Evolutionary conservation across 2,113 vertebrate species (phyloP), one percentile per base, ranked within the genome.

Genomic region (Castor canadensis): DNA sequence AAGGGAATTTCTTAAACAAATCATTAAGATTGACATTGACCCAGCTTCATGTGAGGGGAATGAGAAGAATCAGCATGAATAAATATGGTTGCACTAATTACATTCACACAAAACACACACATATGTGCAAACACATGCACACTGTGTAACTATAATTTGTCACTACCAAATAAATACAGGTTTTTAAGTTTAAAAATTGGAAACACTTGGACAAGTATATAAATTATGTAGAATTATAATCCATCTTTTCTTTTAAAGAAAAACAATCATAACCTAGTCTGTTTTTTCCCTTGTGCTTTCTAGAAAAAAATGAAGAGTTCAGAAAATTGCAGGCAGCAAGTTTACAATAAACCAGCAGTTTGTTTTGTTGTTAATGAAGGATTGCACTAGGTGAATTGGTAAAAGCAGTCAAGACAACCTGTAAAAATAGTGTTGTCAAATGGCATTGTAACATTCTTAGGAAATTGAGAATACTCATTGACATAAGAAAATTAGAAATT

Each of bases 401-500:
- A 87, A 62, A 85, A 81, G 19, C 2, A 94, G 54, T 1, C 0
- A 12, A 87, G 81, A 69, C 32, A 84, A 15, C 79, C 62, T 45
- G n/a, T 35, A 96, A 96, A 49, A 97, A 92, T 45, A 95, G 62
- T 75, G 96, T 60, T 13, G 94, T 79, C 62, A 76, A 95, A 79
- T 9, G 58, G 10, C 47, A 93, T 97, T 97, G 67, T 95, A 97
- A 93, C n/a, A 19, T 5, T 97, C 10, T 88, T 92, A 43, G 30
- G 35, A 97, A 98, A 92, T 80, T 89, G 19, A 90, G 77, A 97
- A 82, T 95, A 82, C 8, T 22, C 54, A 95, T 91, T 1, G 19
- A 96, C 94, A 87, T 95, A 30, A 97, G 79, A 97, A 97, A 96
- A 97, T 83, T 80, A 95, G 43, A 95, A 96, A 96, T 1, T 2